A percentile compares a stretch with the other conserved stretches of the same genome.
These are phyloP conservation scores for Cynopterus sphinx DNA, from an alignment of 2,797 vertebrate species.

Conservation along the genomic window DNA sequence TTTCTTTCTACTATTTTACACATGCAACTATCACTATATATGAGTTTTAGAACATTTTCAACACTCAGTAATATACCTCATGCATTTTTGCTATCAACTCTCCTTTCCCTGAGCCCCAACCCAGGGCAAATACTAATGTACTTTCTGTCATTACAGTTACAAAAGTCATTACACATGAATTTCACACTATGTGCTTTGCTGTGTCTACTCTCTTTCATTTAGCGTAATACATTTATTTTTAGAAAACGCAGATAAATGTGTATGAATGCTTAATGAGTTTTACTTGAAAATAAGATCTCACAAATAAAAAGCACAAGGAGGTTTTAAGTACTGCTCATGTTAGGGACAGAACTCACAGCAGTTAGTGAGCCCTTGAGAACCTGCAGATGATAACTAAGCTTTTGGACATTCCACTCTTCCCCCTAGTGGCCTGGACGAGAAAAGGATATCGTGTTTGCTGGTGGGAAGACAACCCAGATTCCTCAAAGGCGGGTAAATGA, in stretches of 20 bases:
- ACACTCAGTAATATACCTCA: background rate
- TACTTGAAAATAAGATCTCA: background rate
- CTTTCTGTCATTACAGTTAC: background rate
- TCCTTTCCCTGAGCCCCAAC: background rate
- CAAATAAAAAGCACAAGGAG: background rate
- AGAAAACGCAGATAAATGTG: slow-evolving; percentile 7
- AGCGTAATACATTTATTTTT: background rate
- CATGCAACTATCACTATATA: background rate
- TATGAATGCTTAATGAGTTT: background rate
- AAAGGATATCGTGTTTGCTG: background rate
- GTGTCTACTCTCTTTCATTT: background rate
- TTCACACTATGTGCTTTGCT: background rate
- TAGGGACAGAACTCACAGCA: background rate
- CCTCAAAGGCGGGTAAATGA: background rate
- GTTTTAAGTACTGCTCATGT: background rate
- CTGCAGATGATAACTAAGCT: background rate
- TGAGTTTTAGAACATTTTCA: background rate
- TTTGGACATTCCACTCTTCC: slow-evolving; percentile 49
- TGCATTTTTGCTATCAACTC: too few relatives aligned
- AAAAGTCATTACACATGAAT: background rate
- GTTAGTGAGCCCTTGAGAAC: background rate
- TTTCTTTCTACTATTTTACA: background rate
- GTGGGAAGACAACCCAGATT: background rate
- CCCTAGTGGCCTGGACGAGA: slow-evolving; percentile 65
- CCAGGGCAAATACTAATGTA: background rate